These are phyloP conservation scores for Gopherus flavomarginatus DNA, from an alignment of 2,113 vertebrate genomes.

Conservation along the genomic window DNA sequence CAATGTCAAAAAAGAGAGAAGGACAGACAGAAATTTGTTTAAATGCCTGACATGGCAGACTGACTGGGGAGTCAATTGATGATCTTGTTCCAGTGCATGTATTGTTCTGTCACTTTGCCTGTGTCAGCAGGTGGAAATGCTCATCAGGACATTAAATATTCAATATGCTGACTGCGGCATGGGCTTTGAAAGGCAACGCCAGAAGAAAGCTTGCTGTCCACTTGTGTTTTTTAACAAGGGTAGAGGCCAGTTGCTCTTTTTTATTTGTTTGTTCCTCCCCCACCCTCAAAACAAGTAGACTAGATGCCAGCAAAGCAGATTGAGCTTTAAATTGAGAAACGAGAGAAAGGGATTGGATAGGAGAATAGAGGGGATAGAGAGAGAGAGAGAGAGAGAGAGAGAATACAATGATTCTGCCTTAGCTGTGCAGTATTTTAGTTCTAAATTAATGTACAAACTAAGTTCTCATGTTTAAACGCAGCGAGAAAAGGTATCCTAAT, in stretches of 20 bases:
- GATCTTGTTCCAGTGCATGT: conserved; percentile 85
- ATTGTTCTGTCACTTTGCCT: conserved; percentile 99
- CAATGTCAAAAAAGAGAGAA: conserved; percentile 26
- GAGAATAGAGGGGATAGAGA: not conserved
- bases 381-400: not conserved
- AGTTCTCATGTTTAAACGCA: conserved; percentile 27
- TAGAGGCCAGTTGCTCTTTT: conserved; percentile 13
- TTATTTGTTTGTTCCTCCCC: not conserved
- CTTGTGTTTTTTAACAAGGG: conserved; percentile 41
- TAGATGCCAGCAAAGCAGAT: not conserved
- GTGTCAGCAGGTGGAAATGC: conserved; percentile 98
- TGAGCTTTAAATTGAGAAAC: conserved; percentile 7
- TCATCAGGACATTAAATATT: conserved; percentile 99
- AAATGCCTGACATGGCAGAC: conserved; percentile 73
- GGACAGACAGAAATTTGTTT: conserved; percentile 55
- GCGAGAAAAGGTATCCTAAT: not conserved
- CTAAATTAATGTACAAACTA: not conserved
- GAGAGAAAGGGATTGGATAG: conserved; percentile 1
- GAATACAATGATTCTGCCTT: not conserved
- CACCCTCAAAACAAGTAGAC: not conserved
- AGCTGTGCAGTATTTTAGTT: not conserved
- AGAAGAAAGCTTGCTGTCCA: conserved; percentile 76
- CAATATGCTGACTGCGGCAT: conserved; percentile 98
- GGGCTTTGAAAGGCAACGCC: conserved; percentile 88
- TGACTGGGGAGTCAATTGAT: conserved; percentile 83